These are phyloP conservation scores for Pegoplata infirma DNA, from an alignment of 2,888 invertebrate species.

Conservation along the genomic window DNA sequence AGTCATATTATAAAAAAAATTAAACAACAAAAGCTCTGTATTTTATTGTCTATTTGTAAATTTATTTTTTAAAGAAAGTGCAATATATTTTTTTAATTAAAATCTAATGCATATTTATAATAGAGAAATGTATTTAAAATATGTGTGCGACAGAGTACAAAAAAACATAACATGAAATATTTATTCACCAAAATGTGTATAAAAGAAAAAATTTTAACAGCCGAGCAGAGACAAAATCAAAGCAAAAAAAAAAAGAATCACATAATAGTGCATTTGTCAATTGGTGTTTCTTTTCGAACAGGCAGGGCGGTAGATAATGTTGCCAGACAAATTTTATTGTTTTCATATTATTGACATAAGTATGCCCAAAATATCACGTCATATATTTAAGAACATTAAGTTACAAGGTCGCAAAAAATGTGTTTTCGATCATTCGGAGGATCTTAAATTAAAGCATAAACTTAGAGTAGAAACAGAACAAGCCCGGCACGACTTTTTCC, in stretches of 20 bases:
- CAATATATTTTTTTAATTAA: neutral
- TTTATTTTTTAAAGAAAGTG: neutral
- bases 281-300: constrained; percentile 8
- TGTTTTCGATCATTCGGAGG: no score
- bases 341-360: no score
- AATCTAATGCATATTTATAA: constrained; percentile 17
- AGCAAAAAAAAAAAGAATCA: constrained; percentile 26
- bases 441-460: no score
- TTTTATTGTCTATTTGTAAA: neutral
- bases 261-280: constrained; percentile 19
- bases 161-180: constrained; percentile 5
- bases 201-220: neutral
- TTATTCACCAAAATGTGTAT: constrained; percentile 42
- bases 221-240: neutral
- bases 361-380: no score
- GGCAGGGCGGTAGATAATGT: constrained; percentile 27
- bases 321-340: no score
- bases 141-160: neutral
- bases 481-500: no score
- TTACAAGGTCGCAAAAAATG: no score
- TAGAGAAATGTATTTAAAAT: neutral
- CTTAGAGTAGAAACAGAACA: no score
- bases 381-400: no score
- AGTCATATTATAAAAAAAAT: no score
- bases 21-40: neutral